Conservation (phyloP, 2,797 vertebrate species). For the Thalassophryne amazonica region DNA sequence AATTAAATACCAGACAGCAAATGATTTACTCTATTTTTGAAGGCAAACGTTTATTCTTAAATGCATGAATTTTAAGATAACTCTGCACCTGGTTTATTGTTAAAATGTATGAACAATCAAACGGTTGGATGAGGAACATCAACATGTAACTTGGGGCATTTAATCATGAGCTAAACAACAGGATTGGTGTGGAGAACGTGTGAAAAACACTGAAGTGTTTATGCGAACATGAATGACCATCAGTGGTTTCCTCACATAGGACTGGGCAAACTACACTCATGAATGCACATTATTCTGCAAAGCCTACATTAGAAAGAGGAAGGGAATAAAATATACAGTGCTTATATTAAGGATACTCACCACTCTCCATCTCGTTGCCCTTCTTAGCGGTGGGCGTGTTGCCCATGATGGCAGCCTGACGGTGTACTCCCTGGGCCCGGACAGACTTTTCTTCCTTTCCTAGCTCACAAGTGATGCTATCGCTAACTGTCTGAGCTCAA, state of each 20-base stretch:
- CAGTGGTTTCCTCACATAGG: too few species aligned
- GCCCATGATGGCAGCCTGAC: constrained; percentile 85
- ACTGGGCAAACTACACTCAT: too few species aligned
- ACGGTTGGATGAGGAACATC: constrained; percentile 51
- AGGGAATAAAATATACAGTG: too few species aligned
- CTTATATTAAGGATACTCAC: constrained; percentile 76
- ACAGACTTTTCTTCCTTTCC: constrained; percentile 52
- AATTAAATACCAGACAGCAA: too few species aligned
- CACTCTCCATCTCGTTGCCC: constrained; percentile 90
- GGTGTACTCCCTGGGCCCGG: constrained; percentile 59
- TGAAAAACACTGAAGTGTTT: constrained; percentile 18
- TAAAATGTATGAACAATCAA: too few species aligned
- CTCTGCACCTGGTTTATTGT: background rate
- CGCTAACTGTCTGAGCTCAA: constrained; percentile 32
- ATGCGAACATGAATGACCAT: too few species aligned
- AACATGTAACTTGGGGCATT: constrained; percentile 52
- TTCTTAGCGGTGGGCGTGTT: constrained; percentile 95
- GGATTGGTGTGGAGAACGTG: constrained; percentile 28
- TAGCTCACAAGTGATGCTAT: constrained; percentile 49
- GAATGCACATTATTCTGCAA: too few species aligned
- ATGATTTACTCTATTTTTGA: background rate
- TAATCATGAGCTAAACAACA: constrained; percentile 69
- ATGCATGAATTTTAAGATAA: background rate
- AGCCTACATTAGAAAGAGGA: too few species aligned
- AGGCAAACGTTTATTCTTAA: background rate